Percentiles rank a stretch among this genome's conserved stretches.
Evolutionary conservation across 2,888 invertebrate genomes (phyloP).

Genomic region (Scrobipalpa costella): DNA sequence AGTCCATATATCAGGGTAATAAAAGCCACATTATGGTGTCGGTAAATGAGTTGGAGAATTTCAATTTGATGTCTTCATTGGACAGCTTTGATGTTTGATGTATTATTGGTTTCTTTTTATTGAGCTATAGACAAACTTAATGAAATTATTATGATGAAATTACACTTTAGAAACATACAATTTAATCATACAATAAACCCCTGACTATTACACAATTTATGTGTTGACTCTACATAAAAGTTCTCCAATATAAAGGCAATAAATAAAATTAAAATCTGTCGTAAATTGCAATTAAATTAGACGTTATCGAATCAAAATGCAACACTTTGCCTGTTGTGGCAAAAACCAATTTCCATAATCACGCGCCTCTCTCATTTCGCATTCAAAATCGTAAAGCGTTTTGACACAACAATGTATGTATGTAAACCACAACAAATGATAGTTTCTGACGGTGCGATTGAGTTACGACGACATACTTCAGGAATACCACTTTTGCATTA

Average conservation of each 20-base stretch:
- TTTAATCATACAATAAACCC: neutral
- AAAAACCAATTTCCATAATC: constrained; percentile 26
- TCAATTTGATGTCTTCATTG: constrained; percentile 75
- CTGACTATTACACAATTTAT: neutral
- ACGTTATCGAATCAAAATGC: constrained; percentile 15
- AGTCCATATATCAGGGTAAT: constrained; percentile 73
- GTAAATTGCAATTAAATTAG: neutral
- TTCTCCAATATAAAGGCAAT: neutral
- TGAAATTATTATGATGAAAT: neutral
- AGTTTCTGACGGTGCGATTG: constrained; percentile 71
- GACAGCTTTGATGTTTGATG: constrained; percentile 12
- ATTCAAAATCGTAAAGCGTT: constrained; percentile 62
- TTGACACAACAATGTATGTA: constrained; percentile 71
- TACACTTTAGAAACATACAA: neutral
- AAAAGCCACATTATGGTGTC: constrained; percentile 65
- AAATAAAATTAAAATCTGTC: neutral
- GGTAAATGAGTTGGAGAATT: constrained; percentile 66
- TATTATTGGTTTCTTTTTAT: neutral
- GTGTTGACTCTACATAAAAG: neutral
- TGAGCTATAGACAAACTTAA: neutral
- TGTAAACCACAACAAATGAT: constrained; percentile 74
- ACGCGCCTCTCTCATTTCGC: constrained; percentile 50
- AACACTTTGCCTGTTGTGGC: constrained; percentile 20
- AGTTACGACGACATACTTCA: constrained; percentile 73
- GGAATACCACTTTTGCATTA: constrained; percentile 26